These are phyloP conservation scores for Drosophila arawakana DNA, from an alignment of 1,140 invertebrate genomes.

Conservation along the genomic window DNA sequence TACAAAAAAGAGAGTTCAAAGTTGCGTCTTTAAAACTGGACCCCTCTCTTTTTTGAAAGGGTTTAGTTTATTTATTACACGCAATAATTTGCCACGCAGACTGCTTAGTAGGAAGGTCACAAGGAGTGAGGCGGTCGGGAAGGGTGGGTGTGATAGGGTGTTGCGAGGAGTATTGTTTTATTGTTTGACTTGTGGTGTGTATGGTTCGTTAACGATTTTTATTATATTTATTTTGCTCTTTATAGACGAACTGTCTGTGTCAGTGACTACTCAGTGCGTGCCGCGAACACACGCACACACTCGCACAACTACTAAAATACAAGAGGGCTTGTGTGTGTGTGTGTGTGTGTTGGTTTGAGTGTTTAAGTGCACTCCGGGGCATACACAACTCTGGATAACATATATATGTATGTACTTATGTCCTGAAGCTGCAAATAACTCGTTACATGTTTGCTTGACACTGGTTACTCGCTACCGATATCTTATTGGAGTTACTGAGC, in stretches of 20 bases:
- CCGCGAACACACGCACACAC: background rate
- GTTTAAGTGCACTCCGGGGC: slow-evolving; percentile 44
- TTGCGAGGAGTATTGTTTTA: slow-evolving; percentile 48
- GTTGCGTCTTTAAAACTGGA: background rate
- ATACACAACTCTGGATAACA: slow-evolving; percentile 29
- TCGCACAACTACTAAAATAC: background rate
- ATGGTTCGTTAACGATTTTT: slow-evolving; percentile 49
- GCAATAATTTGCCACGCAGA: slow-evolving; percentile 48
- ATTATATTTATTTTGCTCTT: slow-evolving; percentile 71
- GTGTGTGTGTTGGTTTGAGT: slow-evolving; percentile 6
- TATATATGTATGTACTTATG: slow-evolving; percentile 3
- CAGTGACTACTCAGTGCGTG: slow-evolving; percentile 26
- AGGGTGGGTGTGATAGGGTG: background rate
- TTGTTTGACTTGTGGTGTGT: slow-evolving; percentile 50
- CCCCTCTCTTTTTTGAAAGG: background rate
- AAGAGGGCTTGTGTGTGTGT: background rate
- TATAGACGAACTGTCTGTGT: slow-evolving; percentile 36
- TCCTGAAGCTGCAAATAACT: slow-evolving; percentile 18
- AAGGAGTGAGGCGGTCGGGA: background rate
- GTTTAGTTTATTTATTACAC: slow-evolving; percentile 52
- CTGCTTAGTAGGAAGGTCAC: slow-evolving; percentile 6
- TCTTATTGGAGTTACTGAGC: background rate
- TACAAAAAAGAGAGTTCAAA: background rate
- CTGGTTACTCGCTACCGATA: background rate
- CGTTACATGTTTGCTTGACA: slow-evolving; percentile 1